These are phyloP conservation scores for Sycophila sp. DNA, from an alignment of 1,140 invertebrate genomes.

Conservation along the genomic window DNA sequence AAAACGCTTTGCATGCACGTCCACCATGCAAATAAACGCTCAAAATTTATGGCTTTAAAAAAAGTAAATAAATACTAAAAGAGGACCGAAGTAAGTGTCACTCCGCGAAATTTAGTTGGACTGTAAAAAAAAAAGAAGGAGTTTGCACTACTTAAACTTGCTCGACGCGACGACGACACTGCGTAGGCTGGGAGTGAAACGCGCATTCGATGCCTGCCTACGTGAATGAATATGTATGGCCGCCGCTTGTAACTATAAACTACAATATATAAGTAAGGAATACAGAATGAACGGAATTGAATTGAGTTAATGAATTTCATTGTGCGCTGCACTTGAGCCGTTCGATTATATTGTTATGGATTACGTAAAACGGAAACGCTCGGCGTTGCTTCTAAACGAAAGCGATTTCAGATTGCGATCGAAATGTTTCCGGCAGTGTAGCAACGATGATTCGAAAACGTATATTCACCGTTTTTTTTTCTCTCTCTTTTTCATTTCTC, in stretches of 20 bases:
- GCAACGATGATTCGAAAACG: too few species aligned
- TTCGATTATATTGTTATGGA: conserved; percentile 1
- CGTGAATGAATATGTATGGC: not conserved
- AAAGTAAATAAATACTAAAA: too few species aligned
- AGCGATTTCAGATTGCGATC: conserved; percentile 1
- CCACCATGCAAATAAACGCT: too few species aligned
- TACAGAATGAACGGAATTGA: not conserved
- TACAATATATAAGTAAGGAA: not conserved
- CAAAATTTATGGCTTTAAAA: too few species aligned
- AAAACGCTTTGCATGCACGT: too few species aligned
- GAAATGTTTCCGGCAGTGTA: not conserved
- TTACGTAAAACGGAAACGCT: conserved; percentile 32
- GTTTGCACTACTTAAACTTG: too few species aligned
- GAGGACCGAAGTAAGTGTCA: too few species aligned
- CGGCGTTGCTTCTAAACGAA: conserved; percentile 11
- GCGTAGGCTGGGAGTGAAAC: not conserved
- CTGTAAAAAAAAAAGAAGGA: too few species aligned
- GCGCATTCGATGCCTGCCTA: not conserved
- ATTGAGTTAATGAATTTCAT: conserved; percentile 4
- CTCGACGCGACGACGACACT: too few species aligned
- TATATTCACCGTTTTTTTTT: too few species aligned
- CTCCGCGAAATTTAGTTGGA: too few species aligned
- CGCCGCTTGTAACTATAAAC: not conserved
- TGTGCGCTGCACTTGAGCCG: not conserved
- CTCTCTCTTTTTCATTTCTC: too few species aligned